phyloP scores from a whole-genome alignment of 2,888 invertebrate species.

The Eilema sororculum region DNA sequence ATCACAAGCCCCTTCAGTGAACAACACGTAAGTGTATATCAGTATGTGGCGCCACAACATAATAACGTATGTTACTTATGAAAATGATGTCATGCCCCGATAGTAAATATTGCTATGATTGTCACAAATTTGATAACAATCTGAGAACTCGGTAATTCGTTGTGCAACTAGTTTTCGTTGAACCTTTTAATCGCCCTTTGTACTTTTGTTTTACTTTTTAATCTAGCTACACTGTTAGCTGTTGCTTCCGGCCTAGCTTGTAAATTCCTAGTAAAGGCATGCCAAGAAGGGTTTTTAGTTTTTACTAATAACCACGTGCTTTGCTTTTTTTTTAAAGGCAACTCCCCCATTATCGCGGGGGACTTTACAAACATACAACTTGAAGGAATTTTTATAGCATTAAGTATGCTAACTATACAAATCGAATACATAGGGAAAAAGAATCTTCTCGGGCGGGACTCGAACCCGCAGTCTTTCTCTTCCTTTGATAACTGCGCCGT shows the following conservation, averaged over 20 bases:
- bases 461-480: too few relatives aligned
- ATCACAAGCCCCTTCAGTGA: constrained; percentile 11
- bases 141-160: constrained; percentile 30
- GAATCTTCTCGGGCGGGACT: too few relatives aligned
- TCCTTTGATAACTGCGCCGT: too few relatives aligned
- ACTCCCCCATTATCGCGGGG: too few relatives aligned
- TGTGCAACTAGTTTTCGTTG: background rate
- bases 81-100: constrained; percentile 51
- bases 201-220: background rate
- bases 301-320: too few relatives aligned
- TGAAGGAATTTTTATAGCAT: too few relatives aligned
- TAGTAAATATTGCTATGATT: constrained; percentile 47
- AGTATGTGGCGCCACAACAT: constrained; percentile 29
- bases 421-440: too few relatives aligned
- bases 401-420: too few relatives aligned
- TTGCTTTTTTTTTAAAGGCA: too few relatives aligned
- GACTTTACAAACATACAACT: too few relatives aligned
- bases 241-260: background rate
- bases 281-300: too few relatives aligned
- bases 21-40: constrained; percentile 14
- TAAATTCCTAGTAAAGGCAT: too few relatives aligned
- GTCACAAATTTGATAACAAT: constrained; percentile 48
- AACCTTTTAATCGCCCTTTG: background rate
- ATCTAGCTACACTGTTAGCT: background rate
- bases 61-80: constrained; percentile 35